These are phyloP conservation scores for Steromphala cineraria DNA, from an alignment of 2,888 invertebrate species.

Conservation along the genomic window DNA sequence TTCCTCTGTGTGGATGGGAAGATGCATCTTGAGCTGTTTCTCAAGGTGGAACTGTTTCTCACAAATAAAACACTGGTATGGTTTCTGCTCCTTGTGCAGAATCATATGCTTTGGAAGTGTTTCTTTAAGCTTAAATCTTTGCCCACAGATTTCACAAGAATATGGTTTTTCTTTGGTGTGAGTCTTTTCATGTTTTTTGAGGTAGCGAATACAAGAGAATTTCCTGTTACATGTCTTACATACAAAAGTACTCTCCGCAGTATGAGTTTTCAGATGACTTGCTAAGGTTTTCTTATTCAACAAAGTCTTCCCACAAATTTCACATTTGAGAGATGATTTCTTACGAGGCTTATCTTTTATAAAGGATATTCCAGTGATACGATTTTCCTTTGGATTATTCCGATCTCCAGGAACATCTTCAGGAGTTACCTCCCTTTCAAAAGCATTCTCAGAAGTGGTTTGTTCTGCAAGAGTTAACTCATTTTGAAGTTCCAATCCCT, in stretches of 20 bases:
- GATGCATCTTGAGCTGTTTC: not conserved
- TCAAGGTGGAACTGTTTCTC: not conserved
- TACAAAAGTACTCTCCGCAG: not conserved
- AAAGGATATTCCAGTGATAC: no score
- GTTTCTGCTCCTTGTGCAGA: not conserved
- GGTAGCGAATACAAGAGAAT: not conserved
- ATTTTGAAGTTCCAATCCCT: no score
- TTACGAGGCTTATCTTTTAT: not conserved
- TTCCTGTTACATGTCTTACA: constrained; percentile 15
- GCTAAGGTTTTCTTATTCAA: not conserved
- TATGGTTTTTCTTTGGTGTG: not conserved
- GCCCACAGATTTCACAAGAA: not conserved
- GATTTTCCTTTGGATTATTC: no score
- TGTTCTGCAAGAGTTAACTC: no score
- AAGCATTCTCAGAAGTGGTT: no score
- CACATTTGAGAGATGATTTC: not conserved
- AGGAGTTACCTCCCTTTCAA: no score
- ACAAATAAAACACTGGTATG: not conserved
- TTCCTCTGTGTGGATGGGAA: not conserved
- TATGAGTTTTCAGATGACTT: not conserved
- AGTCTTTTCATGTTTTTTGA: not conserved
- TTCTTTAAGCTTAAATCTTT: not conserved
- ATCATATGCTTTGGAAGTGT: not conserved
- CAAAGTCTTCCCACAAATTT: not conserved
- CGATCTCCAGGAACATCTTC: no score